These are phyloP conservation scores for Ptilonorhynchus violaceus DNA, from an alignment of 2,113 vertebrate species.

Conservation along the genomic window DNA sequence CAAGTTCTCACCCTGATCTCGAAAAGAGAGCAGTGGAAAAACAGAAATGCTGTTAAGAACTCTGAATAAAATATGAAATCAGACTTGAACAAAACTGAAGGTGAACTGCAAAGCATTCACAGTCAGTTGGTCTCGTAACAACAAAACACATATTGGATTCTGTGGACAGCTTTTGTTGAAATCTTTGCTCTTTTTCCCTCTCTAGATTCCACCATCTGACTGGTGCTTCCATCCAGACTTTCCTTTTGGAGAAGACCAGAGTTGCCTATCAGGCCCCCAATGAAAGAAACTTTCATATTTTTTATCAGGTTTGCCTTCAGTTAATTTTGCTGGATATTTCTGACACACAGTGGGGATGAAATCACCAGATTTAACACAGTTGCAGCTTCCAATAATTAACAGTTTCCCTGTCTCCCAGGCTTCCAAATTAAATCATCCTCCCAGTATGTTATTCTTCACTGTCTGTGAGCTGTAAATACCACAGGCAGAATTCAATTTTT, in stretches of 20 bases:
- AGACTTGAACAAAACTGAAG: not conserved
- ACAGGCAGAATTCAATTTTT: not conserved
- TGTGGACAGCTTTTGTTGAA: not conserved
- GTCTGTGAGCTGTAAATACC: not conserved
- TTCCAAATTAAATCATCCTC: not conserved
- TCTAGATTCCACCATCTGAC: slow-evolving; percentile 86
- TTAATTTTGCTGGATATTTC: not conserved
- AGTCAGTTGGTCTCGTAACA: not conserved
- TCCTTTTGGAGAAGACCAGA: slow-evolving; percentile 94
- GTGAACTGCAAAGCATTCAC: not conserved
- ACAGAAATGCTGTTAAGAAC: not conserved
- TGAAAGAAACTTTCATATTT: slow-evolving; percentile 98
- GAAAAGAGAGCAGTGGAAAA: not conserved
- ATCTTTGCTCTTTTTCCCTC: not conserved
- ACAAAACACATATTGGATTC: not conserved
- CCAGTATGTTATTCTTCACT: not conserved
- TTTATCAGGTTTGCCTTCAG: slow-evolving; percentile 86
- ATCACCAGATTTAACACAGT: not conserved
- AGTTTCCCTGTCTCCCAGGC: not conserved
- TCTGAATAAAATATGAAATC: not conserved
- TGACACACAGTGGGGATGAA: not conserved
- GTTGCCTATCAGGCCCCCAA: slow-evolving; percentile 83
- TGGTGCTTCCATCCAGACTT: slow-evolving; percentile 92
- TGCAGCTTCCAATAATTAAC: not conserved
- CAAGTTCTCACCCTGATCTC: not conserved